Evolutionary conservation across 2,113 vertebrate genomes (phyloP), one percentile per base, ranked within the genome.

Genomic region (Myiopsitta monachus): DNA sequence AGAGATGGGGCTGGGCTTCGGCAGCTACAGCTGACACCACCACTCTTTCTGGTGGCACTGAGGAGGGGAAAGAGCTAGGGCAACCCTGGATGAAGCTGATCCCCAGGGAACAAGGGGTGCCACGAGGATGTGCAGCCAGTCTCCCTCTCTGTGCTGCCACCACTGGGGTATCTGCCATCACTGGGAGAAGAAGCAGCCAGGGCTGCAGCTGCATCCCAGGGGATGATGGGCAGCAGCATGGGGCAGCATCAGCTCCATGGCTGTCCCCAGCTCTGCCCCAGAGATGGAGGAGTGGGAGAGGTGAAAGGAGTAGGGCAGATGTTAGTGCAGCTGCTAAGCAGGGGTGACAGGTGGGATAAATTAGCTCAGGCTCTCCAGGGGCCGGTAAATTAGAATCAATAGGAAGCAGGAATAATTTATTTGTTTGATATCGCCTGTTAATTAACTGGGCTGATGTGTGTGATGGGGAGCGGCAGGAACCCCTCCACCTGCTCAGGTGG

Each of bases 351-450:
- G 92, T 96, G 92, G 92, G 76, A 97, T 85, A 90, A 95, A 93
- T 2, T 64, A 86, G 59, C 76, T 74, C 3, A 5, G 55, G 75
- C 22, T 92, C 94, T 95, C 93, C 66, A 91, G 92, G 90, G 92
- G 83, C 89, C 80, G 84, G 95, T 91, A 97, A 95, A 97, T 94
- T 95, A 90, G 92, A 96, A 95, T 95, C 94, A 96, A 96, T 96
- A 96, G 44, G 90, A 96, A 95, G 93, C 91, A 95, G 94, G 96
- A 96, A 96, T 93, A 94, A 96, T 95, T 95, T 94, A 97, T 93
- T 94, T 94, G 95, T 97, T 95, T 94, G 94, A 93, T 86, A 93
- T 84, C 22, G 3, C 69, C 36, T 92, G 94, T 96, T 96, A 95
- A 95, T 95, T 96, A 95, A 96, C 90, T 91, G 95, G 95, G 91